Conservation (phyloP, 2,888 invertebrate genomes). For the Pyrocoelia pectoralis region DNA sequence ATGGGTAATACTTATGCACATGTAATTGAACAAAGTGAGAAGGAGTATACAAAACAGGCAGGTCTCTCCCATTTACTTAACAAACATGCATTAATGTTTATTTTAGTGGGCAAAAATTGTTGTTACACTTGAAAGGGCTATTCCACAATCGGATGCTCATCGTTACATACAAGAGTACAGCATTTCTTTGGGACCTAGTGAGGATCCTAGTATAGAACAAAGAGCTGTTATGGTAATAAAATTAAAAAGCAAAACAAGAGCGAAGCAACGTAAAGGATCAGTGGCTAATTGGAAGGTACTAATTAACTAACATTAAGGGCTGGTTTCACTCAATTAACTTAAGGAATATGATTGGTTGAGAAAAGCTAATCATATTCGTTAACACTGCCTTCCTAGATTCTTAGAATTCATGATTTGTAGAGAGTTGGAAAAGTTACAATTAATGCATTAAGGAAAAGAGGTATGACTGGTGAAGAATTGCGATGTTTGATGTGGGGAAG, state of each 20-base stretch:
- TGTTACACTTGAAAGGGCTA: conserved; percentile 93
- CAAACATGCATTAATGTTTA: background rate
- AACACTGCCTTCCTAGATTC: too few relatives aligned
- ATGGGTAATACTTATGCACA: conserved; percentile 99
- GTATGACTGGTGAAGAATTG: conserved; percentile 87
- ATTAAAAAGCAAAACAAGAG: conserved; percentile 94
- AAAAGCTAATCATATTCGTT: too few relatives aligned
- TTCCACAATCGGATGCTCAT: conserved; percentile 88
- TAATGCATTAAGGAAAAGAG: conserved; percentile 80
- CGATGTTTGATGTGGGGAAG: conserved; percentile 91
- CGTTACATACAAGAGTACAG: conserved; percentile 95
- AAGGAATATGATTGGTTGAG: background rate
- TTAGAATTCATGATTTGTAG: conserved; percentile 57
- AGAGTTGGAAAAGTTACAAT: conserved; percentile 89
- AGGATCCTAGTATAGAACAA: conserved; percentile 83
- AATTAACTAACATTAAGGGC: too few relatives aligned
- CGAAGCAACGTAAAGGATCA: conserved; percentile 95
- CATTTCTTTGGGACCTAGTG: conserved; percentile 86
- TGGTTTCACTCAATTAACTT: background rate
- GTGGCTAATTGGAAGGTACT: conserved; percentile 96
- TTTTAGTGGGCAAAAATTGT: conserved; percentile 97
- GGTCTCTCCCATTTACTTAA: background rate
- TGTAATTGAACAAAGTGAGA: conserved; percentile 97
- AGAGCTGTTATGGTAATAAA: conserved; percentile 98
- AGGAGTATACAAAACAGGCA: conserved; percentile 97